Percentiles rank a stretch among this genome's conserved stretches.
Evolutionary conservation across 2,797 vertebrate species (phyloP).

Genomic region (Coluber constrictor): DNA sequence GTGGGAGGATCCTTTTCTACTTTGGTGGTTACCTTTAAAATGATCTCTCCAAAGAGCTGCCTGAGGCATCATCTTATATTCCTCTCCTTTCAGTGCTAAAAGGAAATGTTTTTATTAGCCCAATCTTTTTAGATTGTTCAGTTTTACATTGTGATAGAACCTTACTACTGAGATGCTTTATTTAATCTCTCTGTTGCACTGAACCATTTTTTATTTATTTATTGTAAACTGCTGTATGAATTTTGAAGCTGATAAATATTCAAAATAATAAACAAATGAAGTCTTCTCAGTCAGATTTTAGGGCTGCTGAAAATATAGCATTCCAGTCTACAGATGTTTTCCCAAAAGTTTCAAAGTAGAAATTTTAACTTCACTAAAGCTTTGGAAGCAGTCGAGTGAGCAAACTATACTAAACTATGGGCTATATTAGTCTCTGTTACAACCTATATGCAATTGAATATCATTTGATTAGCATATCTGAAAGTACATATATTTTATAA

Average conservation of each 20-base stretch:
- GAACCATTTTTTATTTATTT: background rate
- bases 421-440: background rate
- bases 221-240: background rate
- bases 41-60: background rate
- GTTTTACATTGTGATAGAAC: background rate
- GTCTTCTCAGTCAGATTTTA: background rate
- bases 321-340: background rate
- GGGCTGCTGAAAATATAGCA: background rate
- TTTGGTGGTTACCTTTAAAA: background rate
- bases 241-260: background rate
- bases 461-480: background rate
- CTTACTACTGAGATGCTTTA: background rate
- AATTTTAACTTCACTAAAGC: background rate
- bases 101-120: background rate
- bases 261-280: background rate
- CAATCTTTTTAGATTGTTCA: background rate
- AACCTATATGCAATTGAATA: background rate
- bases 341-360: background rate
- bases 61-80: background rate
- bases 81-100: background rate
- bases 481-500: background rate
- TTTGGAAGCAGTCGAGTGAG: background rate
- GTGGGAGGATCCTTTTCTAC: background rate
- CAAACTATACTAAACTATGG: background rate
- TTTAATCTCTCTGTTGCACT: background rate